Evolutionary conservation across 2,113 vertebrate genomes (phyloP).

Genomic region (Acanthochromis polyacanthus): DNA sequence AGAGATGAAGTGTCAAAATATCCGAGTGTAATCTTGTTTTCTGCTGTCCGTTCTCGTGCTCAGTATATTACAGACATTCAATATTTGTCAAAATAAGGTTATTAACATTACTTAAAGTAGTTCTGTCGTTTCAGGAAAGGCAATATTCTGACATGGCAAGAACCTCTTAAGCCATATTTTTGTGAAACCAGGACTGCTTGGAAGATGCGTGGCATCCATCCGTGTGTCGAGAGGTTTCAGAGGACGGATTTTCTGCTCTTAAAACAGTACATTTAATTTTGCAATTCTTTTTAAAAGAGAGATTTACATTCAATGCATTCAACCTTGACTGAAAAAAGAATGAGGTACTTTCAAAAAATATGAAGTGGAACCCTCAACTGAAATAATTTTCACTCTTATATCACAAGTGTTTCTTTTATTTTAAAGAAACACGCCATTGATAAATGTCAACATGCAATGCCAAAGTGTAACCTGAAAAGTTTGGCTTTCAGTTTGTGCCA

Average conservation of each 20-base stretch:
- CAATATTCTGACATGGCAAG: background rate
- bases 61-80: no score
- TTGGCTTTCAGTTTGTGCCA: background rate
- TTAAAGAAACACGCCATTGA: background rate
- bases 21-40: constrained; percentile 7
- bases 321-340: constrained; percentile 1
- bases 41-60: background rate
- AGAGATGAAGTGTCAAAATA: background rate
- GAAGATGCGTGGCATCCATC: background rate
- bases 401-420: background rate
- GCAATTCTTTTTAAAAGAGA: background rate
- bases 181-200: background rate
- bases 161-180: background rate
- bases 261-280: background rate
- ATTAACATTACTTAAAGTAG: background rate
- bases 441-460: background rate
- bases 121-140: background rate
- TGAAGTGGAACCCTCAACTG: background rate
- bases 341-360: background rate
- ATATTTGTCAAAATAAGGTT: no score
- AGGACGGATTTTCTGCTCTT: background rate
- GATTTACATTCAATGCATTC: constrained; percentile 6
- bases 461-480: constrained; percentile 7
- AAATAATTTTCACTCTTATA: no score
- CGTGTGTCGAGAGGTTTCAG: background rate